Conservation (phyloP, 2,888 invertebrate genomes). For the Philonicus albiceps region DNA sequence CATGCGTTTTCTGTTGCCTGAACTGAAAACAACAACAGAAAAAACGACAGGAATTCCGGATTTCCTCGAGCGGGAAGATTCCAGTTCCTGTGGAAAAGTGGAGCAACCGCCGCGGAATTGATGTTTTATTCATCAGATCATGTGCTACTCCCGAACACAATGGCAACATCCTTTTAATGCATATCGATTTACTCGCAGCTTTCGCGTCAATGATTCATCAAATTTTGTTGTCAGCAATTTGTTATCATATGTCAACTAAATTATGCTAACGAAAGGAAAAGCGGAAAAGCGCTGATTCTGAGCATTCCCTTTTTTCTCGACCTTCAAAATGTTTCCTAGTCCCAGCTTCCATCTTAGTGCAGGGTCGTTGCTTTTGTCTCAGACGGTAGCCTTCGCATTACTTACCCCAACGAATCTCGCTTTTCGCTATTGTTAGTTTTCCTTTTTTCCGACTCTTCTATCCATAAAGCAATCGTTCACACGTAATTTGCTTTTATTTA, state of each 20-base stretch:
- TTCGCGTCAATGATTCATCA: constrained; percentile 45
- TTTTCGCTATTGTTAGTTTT: neutral
- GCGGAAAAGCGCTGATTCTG: constrained; percentile 35
- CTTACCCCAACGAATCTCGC: neutral
- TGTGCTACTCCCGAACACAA: neutral
- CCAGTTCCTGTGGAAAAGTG: neutral
- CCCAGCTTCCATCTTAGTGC: neutral
- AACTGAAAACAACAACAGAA: neutral
- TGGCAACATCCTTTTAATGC: neutral
- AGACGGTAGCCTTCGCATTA: neutral
- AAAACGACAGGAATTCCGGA: neutral
- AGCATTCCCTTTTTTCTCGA: constrained; percentile 7
- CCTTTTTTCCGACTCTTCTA: neutral
- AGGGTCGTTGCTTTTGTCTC: neutral
- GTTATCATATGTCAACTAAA: constrained; percentile 46
- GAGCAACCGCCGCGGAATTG: neutral
- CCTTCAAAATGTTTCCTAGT: neutral
- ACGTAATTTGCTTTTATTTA: constrained; percentile 30
- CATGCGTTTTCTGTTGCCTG: neutral
- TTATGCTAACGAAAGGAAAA: constrained; percentile 42
- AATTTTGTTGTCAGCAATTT: constrained; percentile 45
- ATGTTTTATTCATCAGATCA: constrained; percentile 20
- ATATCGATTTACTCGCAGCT: constrained; percentile 25
- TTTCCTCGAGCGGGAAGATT: neutral
- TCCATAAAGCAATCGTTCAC: neutral